These are phyloP conservation scores for Propithecus perrieri DNA, from an alignment of 2,797 vertebrate genomes.

Conservation along the genomic window DNA sequence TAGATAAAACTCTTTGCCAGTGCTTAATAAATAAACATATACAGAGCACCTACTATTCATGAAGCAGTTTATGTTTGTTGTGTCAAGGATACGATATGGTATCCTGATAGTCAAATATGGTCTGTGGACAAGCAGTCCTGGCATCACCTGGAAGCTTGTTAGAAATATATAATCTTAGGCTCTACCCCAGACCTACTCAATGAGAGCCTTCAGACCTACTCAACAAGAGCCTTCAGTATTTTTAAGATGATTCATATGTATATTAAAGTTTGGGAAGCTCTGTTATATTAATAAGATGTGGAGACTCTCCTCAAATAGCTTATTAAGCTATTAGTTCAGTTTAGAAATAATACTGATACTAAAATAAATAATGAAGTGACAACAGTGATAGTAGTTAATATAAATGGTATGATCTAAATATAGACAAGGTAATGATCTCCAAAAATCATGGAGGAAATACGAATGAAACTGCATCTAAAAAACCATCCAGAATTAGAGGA, in stretches of 20 bases:
- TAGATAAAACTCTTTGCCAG: neutral
- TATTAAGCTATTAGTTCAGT: neutral
- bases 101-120: neutral
- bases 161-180: neutral
- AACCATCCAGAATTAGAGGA: neutral
- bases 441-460: neutral
- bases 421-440: neutral
- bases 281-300: neutral
- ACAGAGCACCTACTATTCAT: neutral
- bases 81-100: neutral
- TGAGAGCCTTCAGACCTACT: neutral
- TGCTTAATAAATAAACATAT: neutral
- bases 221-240: neutral
- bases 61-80: neutral
- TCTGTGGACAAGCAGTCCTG: neutral
- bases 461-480: neutral
- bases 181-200: accelerated
- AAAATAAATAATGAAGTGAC: neutral
- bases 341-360: neutral
- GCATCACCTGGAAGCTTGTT: neutral
- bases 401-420: neutral
- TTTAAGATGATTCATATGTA: neutral
- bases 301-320: neutral
- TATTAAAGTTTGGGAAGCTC: neutral
- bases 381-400: neutral